Evolutionary conservation across 2,797 vertebrate species (phyloP).

Genomic region (Antrozous pallidus): DNA sequence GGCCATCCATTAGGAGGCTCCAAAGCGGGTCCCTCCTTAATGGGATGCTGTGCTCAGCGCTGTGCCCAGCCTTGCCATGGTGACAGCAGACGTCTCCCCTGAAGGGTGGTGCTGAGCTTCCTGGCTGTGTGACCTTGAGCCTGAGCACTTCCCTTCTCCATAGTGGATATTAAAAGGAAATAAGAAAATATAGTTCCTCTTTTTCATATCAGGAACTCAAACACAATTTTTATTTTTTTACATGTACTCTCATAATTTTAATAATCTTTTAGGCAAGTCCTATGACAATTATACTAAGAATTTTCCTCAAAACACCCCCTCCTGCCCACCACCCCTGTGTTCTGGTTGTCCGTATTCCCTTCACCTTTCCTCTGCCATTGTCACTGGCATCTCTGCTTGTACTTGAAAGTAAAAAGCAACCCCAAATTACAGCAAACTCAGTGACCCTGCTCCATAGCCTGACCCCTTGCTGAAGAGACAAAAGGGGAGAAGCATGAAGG

Average conservation of each 20-base stretch:
- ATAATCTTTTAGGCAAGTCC: constrained; percentile 55
- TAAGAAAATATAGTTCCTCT: background rate
- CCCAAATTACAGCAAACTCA: constrained; percentile 52
- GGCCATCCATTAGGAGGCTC: background rate
- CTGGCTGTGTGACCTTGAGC: background rate
- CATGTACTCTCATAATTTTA: constrained; percentile 53
- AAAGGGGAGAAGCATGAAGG: constrained; percentile 8
- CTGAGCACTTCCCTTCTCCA: background rate
- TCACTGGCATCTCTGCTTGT: constrained; percentile 45
- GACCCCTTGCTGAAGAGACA: constrained; percentile 13
- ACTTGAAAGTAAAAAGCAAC: constrained; percentile 59
- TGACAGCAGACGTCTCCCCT: background rate
- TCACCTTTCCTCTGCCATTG: constrained; percentile 33
- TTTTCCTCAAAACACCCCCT: constrained; percentile 34
- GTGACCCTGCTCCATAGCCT: constrained; percentile 28
- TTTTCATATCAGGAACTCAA: constrained; percentile 1
- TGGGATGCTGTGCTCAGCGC: background rate
- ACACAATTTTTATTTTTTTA: background rate
- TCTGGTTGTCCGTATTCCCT: constrained; percentile 47
- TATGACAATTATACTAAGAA: constrained; percentile 48
- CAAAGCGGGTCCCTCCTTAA: background rate
- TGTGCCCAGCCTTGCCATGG: background rate
- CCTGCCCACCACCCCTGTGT: background rate
- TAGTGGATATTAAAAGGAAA: background rate
- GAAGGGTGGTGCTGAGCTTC: background rate